Conservation (phyloP, 2,113 vertebrate genomes). For the Takifugu bimaculatus region DNA sequence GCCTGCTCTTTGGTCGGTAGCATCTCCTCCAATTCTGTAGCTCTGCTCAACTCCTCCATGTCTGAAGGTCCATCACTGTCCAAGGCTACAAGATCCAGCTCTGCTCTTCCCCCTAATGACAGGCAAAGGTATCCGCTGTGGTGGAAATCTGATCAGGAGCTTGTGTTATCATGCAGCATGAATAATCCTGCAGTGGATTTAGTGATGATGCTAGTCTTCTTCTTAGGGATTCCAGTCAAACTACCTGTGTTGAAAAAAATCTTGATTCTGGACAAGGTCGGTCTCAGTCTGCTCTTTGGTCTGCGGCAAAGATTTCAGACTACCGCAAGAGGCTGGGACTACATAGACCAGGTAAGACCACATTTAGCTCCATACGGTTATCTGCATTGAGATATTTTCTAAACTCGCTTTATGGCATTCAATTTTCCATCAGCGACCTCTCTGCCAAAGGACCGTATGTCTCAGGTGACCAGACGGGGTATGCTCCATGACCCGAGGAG, state of each 20-base stretch:
- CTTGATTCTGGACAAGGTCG: constrained; percentile 26
- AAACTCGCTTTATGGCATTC: too few relatives aligned
- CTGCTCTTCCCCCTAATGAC: constrained; percentile 13
- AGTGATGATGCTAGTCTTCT: background rate
- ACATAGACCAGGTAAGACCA: constrained; percentile 65
- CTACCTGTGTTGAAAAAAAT: constrained; percentile 42
- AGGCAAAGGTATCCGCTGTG: constrained; percentile 47
- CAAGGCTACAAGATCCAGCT: background rate
- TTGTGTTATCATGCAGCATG: constrained; percentile 9
- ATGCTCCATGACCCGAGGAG: constrained; percentile 53
- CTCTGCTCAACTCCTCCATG: constrained; percentile 25
- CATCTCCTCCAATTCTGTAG: constrained; percentile 63
- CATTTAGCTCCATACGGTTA: background rate
- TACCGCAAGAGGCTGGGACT: constrained; percentile 56
- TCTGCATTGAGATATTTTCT: background rate
- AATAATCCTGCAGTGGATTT: background rate
- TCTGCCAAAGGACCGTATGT: constrained; percentile 69
- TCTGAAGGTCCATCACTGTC: constrained; percentile 23
- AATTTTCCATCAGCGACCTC: constrained; percentile 48
- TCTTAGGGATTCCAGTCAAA: background rate
- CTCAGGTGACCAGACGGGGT: constrained; percentile 71
- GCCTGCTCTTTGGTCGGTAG: constrained; percentile 81
- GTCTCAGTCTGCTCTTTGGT: too few relatives aligned
- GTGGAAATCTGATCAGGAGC: constrained; percentile 12
- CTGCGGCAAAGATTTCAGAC: background rate